Evolutionary conservation across 2,888 invertebrate species (phyloP).

Genomic region (Leptarthrus brevirostris): DNA sequence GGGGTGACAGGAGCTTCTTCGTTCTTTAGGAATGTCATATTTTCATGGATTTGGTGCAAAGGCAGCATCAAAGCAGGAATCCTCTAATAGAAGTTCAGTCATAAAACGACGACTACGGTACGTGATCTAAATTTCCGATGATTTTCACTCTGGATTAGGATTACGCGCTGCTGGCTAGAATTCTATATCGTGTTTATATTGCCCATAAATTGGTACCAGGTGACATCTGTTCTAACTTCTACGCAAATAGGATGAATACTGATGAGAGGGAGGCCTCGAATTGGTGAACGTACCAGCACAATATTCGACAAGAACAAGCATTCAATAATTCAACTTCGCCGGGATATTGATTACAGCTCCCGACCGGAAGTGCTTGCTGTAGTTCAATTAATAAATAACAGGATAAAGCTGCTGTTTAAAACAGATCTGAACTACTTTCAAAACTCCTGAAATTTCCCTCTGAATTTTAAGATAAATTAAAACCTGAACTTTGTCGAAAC

Average conservation of each 20-base stretch:
- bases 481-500: neutral
- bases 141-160: neutral
- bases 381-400: neutral
- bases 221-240: conserved; percentile 8
- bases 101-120: neutral
- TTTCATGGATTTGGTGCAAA: neutral
- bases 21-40: neutral
- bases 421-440: neutral
- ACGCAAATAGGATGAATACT: conserved; percentile 27
- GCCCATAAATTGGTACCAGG: conserved; percentile 27
- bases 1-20: neutral
- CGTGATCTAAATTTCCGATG: conserved; percentile 30
- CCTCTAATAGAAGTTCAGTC: neutral
- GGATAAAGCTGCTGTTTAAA: neutral
- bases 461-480: neutral
- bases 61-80: neutral
- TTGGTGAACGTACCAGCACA: neutral
- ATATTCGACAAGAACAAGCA: neutral
- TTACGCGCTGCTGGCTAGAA: neutral
- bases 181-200: neutral
- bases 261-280: neutral
- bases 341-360: neutral
- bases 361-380: neutral
- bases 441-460: neutral
- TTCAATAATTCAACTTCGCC: neutral